Evolutionary conservation across 2,888 invertebrate genomes (phyloP).

Genomic region (Plebejus melissa): DNA sequence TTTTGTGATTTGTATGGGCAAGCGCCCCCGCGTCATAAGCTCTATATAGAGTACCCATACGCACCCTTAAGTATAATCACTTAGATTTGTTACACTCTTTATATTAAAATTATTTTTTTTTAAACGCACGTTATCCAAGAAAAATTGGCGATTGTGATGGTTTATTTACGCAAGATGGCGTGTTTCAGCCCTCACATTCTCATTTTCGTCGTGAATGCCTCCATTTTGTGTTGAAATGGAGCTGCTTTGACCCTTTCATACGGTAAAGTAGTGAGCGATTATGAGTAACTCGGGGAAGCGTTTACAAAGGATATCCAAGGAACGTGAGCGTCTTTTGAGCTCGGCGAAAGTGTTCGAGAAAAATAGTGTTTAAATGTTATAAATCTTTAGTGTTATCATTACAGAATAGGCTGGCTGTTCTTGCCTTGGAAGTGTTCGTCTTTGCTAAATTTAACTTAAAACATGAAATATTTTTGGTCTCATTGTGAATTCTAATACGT

Average conservation of each 20-base stretch:
- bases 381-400: background rate
- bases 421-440: background rate
- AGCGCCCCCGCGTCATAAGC: no score
- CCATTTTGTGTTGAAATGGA: conserved; percentile 60
- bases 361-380: background rate
- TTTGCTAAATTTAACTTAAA: no score
- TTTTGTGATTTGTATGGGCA: no score
- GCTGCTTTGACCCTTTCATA: conserved; percentile 64
- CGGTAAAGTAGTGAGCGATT: conserved; percentile 44
- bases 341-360: background rate
- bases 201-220: conserved; percentile 67
- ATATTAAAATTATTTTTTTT: background rate
- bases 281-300: conserved; percentile 26
- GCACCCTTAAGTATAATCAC: no score
- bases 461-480: no score
- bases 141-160: conserved; percentile 18
- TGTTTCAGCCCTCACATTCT: conserved; percentile 42
- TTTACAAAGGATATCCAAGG: conserved; percentile 25
- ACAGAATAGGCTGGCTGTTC: background rate
- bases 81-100: no score
- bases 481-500: no score
- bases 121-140: conserved; percentile 2
- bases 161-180: conserved; percentile 5
- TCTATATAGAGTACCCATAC: no score
- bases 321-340: conserved; percentile 1